Base-by-base conservation (phyloP, 2,888 invertebrate species). In the Hypomecis atomaria region DNA sequence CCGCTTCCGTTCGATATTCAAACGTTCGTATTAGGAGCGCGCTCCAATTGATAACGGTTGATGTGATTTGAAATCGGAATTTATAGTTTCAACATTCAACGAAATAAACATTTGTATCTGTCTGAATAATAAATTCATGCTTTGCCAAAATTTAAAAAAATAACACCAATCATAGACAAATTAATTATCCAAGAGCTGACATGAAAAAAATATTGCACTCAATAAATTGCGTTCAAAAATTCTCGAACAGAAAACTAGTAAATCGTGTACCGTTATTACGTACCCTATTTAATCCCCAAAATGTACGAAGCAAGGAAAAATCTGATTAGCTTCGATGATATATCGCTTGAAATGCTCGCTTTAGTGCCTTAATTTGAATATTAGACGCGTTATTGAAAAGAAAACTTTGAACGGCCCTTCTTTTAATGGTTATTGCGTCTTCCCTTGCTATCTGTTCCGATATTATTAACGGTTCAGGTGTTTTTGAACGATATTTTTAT, bases 301-400 rank as follows among this genome's bases (percentile, higher is more conserved):
- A 72, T 72, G 72, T 72, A 72, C 65, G 69, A 50, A 67, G 67
- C 66, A 69, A 70, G 71, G 71, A 73, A 71, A 72, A 73, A 75
- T 75, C 75, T 75, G 75, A 75, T 75, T 75, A 75, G 72, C 88
- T 84, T 77, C 83, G 84, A 92, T 92, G 92, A 92, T 91, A 91
- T 91, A 92, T 90, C 83, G 92, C 84, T 64, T 76, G 86, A 83
- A 88, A 89, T 85, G 86, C 82, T 78, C 89, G 87, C 88, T 84
- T 89, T 88, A 87, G 85, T 88, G 84, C 85, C 82, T 86, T 90
- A 89, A 92, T 92, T 92, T 92, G 91, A 92, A 92, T 92, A 92
- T 92, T 89, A 90, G 90, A 91, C 88, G 90, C 90, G 89, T 91
- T 92, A 92, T 92, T 92, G 92, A 92, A 92, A 92, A 90, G 90